Conservation (phyloP, 2,888 invertebrate species). For the Cistogaster globosa region DNA sequence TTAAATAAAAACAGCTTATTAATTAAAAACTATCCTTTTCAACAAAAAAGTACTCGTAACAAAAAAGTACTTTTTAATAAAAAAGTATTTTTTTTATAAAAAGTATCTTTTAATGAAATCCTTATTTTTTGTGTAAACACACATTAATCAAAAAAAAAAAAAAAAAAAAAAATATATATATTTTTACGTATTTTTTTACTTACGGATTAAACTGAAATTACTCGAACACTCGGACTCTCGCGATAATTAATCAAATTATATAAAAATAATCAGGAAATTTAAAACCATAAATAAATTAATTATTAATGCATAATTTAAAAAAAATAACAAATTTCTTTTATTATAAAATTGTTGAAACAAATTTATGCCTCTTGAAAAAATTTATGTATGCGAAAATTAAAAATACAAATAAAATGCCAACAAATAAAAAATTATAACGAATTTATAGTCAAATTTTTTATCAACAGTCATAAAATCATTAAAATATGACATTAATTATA, state of each 20-base stretch:
- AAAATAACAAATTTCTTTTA: too few species aligned
- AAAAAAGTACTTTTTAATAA: not conserved
- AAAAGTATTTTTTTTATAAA: too few species aligned
- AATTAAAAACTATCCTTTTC: not conserved
- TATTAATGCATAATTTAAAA: not conserved
- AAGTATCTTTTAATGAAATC: too few species aligned
- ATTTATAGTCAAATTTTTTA: not conserved
- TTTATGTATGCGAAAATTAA: not conserved
- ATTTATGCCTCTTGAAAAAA: not conserved
- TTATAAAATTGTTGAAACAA: not conserved
- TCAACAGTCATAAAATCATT: slow-evolving; percentile 30
- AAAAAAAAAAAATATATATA: too few species aligned
- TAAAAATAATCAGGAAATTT: not conserved
- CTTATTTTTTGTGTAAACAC: too few species aligned
- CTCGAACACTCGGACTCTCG: not conserved
- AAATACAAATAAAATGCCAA: not conserved
- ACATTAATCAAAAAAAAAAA: too few species aligned
- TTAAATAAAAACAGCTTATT: too few species aligned
- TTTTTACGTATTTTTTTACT: not conserved
- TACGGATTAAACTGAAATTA: not conserved
- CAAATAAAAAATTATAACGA: not conserved
- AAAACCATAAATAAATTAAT: not conserved
- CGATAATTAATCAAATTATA: not conserved
- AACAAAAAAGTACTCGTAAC: not conserved
- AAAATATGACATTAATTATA: slow-evolving; percentile 21